Evolutionary conservation across 2,888 invertebrate species (phyloP), one percentile per base, ranked within the genome.

Genomic region (Notodonta ziczac): DNA sequence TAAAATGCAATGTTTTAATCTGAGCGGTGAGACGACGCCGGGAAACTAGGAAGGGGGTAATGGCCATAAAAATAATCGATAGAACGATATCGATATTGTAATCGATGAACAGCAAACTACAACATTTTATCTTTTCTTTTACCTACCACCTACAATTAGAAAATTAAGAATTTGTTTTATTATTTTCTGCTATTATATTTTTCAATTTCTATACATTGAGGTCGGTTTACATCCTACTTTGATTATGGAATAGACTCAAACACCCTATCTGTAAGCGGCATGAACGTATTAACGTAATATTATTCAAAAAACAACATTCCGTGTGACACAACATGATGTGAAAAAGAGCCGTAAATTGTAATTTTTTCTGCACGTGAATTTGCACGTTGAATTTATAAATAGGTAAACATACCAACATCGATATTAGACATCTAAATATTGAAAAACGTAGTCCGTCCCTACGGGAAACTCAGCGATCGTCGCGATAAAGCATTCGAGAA

Each of bases 1-100:
- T 82, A 87, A 87, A 88, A 88, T 82, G 86, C 87, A 90, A 93
- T 91, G 92, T 92, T 93, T 92, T 90, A 92, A 93, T 92, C 89
- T 80, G 74, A 24, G 70, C 71, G 76, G 74, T 24, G 24, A 16
- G 51, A 8, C 51, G 51, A 51, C 51, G 24, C 51, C 24, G 24
- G 51, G 24, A 32, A 32, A 52, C 32, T 16, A 52, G 52, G 52
- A 32, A 35, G 13, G 13, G 2, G 16, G 9, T n/a, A 46, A 5
- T 10, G 5, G 7, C 5, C 2, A 3, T 6, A n/a, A 46, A 46
- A 46, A 46, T 10, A n/a, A 46, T 46, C 46, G 46, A 46, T 46
- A 46, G 24, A 24, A 24, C 24, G 24, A 24, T 24, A 24, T 24
- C 24, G 24, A 24, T 24, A 24, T 24, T 24, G 24, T 24, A 24